Evolutionary conservation across 2,113 vertebrate species (phyloP), one percentile per base, ranked within the genome.

Genomic region (Trichechus manatus): DNA sequence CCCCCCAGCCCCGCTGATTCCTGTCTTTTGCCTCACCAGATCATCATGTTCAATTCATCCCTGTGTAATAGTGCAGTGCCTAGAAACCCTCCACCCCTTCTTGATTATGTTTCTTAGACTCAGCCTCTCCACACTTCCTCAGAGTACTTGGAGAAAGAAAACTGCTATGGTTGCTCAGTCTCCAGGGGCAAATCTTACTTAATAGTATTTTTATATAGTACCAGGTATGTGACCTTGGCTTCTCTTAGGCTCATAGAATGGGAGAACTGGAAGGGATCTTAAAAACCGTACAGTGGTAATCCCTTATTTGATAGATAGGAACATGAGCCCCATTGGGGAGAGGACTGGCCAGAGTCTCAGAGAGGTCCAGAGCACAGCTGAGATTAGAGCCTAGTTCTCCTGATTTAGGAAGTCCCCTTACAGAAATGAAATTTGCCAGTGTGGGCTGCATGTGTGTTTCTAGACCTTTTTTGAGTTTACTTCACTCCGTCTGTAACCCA

Each of bases 131-230:
- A 27, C 39, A 25, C 10, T 23, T 59, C 82, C 29, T 39, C 20
- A 31, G 5, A 80, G 42, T 75, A 36, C 63, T 56, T 53, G 82
- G 66, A 72, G 50, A 78, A 64, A 11, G 89, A 68, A 83, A 50
- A 31, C 15, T 31, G 23, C 64, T 13, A 22, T 9, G 2, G 42
- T 59, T 66, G 42, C 10, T 15, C 13, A 6, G 63, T 59, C 84
- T 87, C 87, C 39, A 53, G 93, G 79, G 79, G 27, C 47, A 74
- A 61, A 44, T 66, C 79, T 91, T 66, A 74, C 95, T 85, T 88
- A 80, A 80, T 53, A 50, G 44, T 20, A 33, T 74, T 84, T 89
- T 66, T 42, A 39, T 75, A 27, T 56, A 61, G 66, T 79, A 44
- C 47, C 79, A 29, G 53, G 50, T 44, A 44, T 36, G 25, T 84